Evolutionary conservation across 30 jellyfish, hydroid and myxozoan genomes (phyloP).

Genomic region (Hydractinia symbiolongicarpus): DNA sequence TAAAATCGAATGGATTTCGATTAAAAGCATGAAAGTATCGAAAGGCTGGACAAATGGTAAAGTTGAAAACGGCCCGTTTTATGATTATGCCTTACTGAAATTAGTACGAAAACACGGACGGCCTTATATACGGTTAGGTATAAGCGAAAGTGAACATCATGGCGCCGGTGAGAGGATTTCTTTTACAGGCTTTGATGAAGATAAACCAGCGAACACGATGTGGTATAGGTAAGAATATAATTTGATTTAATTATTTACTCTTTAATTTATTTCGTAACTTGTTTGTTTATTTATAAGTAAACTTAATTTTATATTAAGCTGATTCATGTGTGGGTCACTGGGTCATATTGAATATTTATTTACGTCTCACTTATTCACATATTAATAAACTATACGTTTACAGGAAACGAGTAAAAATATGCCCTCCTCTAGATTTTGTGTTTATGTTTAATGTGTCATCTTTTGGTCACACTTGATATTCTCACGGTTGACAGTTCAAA

Average conservation of each 20-base stretch:
- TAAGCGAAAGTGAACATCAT: slow-evolving; percentile 73
- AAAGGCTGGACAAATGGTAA: slow-evolving; percentile 99
- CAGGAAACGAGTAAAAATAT: too few relatives aligned
- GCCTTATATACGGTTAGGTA: slow-evolving; percentile 63
- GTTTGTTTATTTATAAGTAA: too few relatives aligned
- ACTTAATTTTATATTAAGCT: too few relatives aligned
- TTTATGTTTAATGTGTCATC: too few relatives aligned
- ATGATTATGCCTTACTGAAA: slow-evolving; percentile 83
- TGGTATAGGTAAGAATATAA: slow-evolving; percentile 85
- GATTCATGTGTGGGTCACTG: too few relatives aligned
- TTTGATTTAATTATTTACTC: not conserved
- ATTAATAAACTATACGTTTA: too few relatives aligned
- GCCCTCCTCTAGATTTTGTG: too few relatives aligned
- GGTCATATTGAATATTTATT: too few relatives aligned
- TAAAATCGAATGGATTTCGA: slow-evolving; percentile 58
- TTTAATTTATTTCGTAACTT: not conserved
- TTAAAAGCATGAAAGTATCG: slow-evolving; percentile 68
- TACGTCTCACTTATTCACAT: too few relatives aligned
- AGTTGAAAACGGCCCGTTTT: slow-evolving; percentile 70
- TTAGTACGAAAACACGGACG: slow-evolving; percentile 58
- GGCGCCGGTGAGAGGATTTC: slow-evolving; percentile 93
- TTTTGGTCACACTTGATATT: too few relatives aligned
- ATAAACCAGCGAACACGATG: slow-evolving; percentile 84
- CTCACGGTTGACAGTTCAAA: too few relatives aligned
- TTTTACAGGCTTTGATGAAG: slow-evolving; percentile 95